Evolutionary conservation across 2,888 invertebrate species (phyloP).

Genomic region (Xestia xanthographa): DNA sequence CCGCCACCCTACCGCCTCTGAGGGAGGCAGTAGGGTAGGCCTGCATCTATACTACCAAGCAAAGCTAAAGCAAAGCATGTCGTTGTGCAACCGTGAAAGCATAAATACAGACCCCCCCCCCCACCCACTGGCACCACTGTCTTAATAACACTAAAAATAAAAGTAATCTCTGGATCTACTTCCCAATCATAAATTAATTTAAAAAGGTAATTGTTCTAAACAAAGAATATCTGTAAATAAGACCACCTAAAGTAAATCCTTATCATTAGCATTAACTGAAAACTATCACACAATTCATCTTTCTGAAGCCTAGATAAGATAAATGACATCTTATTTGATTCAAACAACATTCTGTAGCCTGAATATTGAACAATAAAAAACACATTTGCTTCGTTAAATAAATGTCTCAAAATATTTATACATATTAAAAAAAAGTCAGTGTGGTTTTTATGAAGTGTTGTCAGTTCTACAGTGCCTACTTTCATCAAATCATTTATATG

Average conservation of each 20-base stretch:
- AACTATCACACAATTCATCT: constrained; percentile 31
- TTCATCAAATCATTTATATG: constrained; percentile 17
- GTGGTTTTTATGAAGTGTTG: background rate
- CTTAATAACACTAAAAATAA: background rate
- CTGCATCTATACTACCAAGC: no score
- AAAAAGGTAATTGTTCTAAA: background rate
- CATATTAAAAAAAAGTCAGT: background rate
- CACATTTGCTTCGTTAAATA: background rate
- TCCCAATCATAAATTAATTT: background rate
- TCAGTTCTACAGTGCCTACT: constrained; percentile 1
- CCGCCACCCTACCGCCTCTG: no score
- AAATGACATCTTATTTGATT: constrained; percentile 33
- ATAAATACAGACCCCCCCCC: no score
- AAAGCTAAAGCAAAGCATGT: no score
- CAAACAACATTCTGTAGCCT: constrained; percentile 3
- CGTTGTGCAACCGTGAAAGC: no score
- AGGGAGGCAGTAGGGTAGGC: no score
- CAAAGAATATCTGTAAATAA: background rate
- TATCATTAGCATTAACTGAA: constrained; percentile 30
- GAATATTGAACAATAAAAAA: background rate
- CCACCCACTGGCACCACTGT: no score
- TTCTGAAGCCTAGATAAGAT: constrained; percentile 47
- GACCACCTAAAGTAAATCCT: constrained; percentile 10
- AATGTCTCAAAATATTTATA: background rate
- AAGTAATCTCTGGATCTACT: background rate